Conservation (phyloP, 2,888 invertebrate genomes). For the Hemaris fuciformis region DNA sequence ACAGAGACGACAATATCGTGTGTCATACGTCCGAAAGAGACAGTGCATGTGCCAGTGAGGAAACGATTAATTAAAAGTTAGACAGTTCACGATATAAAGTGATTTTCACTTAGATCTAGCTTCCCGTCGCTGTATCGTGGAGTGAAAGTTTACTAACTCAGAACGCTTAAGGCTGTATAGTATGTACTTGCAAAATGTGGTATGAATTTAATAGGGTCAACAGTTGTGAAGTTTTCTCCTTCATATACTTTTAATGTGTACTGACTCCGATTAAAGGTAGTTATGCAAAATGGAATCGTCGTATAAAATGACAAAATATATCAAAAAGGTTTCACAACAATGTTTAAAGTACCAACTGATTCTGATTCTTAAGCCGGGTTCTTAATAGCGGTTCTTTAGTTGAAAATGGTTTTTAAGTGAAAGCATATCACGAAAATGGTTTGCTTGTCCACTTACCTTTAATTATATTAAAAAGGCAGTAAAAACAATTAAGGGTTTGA, state of each 20-base stretch:
- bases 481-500: too few relatives aligned
- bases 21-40: neutral
- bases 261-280: too few relatives aligned
- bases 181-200: neutral
- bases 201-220: neutral
- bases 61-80: constrained; percentile 10
- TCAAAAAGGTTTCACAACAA: too few relatives aligned
- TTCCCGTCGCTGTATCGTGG: neutral
- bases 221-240: neutral
- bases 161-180: neutral
- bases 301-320: too few relatives aligned
- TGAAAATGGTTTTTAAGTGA: too few relatives aligned
- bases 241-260: neutral
- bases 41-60: neutral
- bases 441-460: too few relatives aligned
- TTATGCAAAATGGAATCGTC: too few relatives aligned
- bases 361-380: too few relatives aligned
- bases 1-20: neutral
- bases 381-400: too few relatives aligned
- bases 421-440: too few relatives aligned
- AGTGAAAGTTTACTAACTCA: neutral
- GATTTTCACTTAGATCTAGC: constrained; percentile 6
- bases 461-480: too few relatives aligned
- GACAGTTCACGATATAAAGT: neutral
- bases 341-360: too few relatives aligned